A percentile compares a stretch with the other conserved stretches of the same genome.
phyloP scores from a whole-genome alignment of 2,113 vertebrate species.

The Elephantulus edwardii region DNA sequence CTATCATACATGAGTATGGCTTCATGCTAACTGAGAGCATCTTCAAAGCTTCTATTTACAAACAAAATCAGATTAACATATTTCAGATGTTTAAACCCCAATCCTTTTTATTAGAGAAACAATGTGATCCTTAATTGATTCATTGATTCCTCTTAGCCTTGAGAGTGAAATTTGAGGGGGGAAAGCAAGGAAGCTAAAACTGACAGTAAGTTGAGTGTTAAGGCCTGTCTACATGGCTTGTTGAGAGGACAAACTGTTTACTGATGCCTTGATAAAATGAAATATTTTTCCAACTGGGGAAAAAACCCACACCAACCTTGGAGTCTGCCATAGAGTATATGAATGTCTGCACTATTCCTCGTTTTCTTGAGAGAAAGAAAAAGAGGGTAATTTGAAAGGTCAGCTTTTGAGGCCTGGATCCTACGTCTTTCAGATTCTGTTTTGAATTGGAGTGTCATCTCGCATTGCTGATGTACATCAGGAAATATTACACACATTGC shows the following conservation, averaged over 20 bases:
- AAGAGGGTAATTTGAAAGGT: neutral
- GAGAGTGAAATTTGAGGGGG: neutral
- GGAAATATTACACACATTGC: neutral
- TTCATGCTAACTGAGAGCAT: too few relatives aligned
- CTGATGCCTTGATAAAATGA: neutral
- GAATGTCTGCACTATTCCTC: neutral
- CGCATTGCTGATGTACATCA: neutral
- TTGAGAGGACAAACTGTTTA: neutral
- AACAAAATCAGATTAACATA: too few relatives aligned
- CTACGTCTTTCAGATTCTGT: conserved; percentile 48
- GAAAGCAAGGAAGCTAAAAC: neutral
- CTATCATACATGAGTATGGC: too few relatives aligned
- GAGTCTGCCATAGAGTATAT: neutral
- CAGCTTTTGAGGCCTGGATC: neutral
- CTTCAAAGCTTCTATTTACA: too few relatives aligned
- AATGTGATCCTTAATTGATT: too few relatives aligned
- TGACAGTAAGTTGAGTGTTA: neutral
- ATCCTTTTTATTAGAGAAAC: too few relatives aligned
- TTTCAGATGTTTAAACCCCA: too few relatives aligned
- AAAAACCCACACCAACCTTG: neutral
- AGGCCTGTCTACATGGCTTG: rapidly evolving
- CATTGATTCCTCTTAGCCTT: conserved; percentile 32
- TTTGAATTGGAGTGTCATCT: neutral
- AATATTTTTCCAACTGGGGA: neutral
- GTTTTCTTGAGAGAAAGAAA: neutral